A percentile compares a stretch with the other conserved stretches of the same genome.
Evolutionary conservation across 2,888 invertebrate species (phyloP).

Genomic region (Polyommatus iphigenia): DNA sequence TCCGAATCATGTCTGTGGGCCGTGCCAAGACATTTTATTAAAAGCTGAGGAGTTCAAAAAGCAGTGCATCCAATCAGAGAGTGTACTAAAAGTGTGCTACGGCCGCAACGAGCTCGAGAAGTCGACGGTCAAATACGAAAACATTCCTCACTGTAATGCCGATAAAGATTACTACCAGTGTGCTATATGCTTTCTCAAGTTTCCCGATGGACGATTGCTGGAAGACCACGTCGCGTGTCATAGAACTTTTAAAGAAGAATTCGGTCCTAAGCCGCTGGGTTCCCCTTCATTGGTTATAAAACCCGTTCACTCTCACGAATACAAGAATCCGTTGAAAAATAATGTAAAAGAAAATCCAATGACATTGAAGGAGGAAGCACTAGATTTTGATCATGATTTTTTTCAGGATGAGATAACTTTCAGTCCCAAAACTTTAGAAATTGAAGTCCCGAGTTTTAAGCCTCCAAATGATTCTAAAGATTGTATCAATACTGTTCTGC

Average conservation of each 20-base stretch:
- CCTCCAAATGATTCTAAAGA: slow-evolving; percentile 23
- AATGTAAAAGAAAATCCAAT: slow-evolving; percentile 24
- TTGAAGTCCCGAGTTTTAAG: slow-evolving; percentile 12
- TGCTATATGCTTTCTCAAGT: slow-evolving; percentile 43
- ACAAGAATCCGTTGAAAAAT: slow-evolving; percentile 21
- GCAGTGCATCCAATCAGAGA: slow-evolving; percentile 60
- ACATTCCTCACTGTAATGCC: slow-evolving; percentile 32
- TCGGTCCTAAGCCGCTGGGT: slow-evolving; percentile 3
- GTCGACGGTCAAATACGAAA: slow-evolving; percentile 37
- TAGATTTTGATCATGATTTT: slow-evolving; percentile 29
- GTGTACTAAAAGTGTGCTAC: slow-evolving; percentile 51
- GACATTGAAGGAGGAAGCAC: slow-evolving; percentile 32
- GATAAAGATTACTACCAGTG: slow-evolving; percentile 42
- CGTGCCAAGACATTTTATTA: slow-evolving; percentile 56
- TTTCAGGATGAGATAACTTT: slow-evolving; percentile 11
- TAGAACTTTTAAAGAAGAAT: slow-evolving; percentile 31
- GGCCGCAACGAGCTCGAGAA: slow-evolving; percentile 30
- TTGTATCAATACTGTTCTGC: slow-evolving; percentile 31
- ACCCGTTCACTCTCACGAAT: background rate
- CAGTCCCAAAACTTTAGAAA: slow-evolving; percentile 11
- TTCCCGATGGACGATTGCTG: slow-evolving; percentile 38
- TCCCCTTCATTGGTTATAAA: background rate
- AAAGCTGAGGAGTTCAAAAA: slow-evolving; percentile 62
- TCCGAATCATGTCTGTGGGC: slow-evolving; percentile 64
- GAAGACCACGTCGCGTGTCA: slow-evolving; percentile 41